Base-by-base conservation (phyloP, 2,113 vertebrate species). In the Anolis carolinensis region DNA sequence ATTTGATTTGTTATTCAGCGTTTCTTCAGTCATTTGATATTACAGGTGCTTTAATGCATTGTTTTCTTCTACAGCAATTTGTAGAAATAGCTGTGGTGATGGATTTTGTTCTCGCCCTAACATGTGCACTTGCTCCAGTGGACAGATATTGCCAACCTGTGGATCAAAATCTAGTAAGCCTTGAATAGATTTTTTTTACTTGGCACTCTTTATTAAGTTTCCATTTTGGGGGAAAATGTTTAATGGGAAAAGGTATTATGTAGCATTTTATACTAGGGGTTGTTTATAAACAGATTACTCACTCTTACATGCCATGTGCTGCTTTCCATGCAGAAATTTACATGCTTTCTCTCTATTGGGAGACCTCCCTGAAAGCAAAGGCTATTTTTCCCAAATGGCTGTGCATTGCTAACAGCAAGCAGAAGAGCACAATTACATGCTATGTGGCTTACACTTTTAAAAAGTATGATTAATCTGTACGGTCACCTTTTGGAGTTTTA, bases 51-150 rank as follows among this genome's bases (percentile, higher is more conserved):
- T 34, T 44, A 70, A 86, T 79, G 8, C 8, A 65, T 71, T 52
- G 34, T 89, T 85, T 70, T 84, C n/a, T 93, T 89, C 84, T 86
- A 13, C 93, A 98, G 97, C 97, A 1, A 97, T 98, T 90, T 98
- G 97, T 92, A 96, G 96, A 86, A 97, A 96, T 90, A 97, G 93
- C 88, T 98, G 97, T 92, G 97, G 97, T 76, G 97, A 98, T 95
- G 97, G 97, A 92, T 98, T 97, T 94, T 98, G 97, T 91, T 98
- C 97, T 34, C 96, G 97, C 50, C 97, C 97, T 86, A 98, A 98
- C 91, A 97, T 97, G 97, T 98, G 97, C 82, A 97, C 97, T 79
- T 98, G 97, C 92, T 95, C 97, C 86, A 97, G 87, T 67, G 97
- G 97, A 89, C 96, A 98, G 62, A 96, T 97, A 93, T 95, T 96